Evolutionary conservation across 2,888 invertebrate genomes (phyloP).

Genomic region (Meghimatium bilineatum): DNA sequence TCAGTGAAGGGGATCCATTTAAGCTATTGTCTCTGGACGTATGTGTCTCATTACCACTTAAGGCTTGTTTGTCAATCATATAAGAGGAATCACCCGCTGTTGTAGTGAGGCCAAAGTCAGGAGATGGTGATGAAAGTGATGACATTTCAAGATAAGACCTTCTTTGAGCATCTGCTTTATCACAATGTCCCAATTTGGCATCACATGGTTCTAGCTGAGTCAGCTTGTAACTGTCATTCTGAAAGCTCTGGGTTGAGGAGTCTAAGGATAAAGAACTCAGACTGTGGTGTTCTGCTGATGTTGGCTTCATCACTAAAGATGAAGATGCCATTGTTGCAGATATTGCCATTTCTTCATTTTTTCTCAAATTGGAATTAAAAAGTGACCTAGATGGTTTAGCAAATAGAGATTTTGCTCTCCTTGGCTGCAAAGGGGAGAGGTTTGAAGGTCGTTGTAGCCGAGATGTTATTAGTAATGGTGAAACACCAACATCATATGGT

Average conservation of each 20-base stretch:
- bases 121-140: slow-evolving; percentile 10
- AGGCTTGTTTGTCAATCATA: not conserved
- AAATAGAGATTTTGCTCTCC: slow-evolving; percentile 40
- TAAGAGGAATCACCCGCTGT: not conserved
- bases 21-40: not conserved
- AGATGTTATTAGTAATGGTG: not conserved
- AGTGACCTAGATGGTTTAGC: slow-evolving; percentile 19
- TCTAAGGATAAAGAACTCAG: slow-evolving; percentile 26
- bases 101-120: slow-evolving; percentile 6
- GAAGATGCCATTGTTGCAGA: slow-evolving; percentile 30
- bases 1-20: slow-evolving; percentile 1
- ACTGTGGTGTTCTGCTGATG: not conserved
- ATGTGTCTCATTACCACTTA: not conserved
- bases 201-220: slow-evolving; percentile 45
- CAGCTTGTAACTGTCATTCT: slow-evolving; percentile 35
- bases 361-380: not conserved
- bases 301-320: slow-evolving; percentile 1
- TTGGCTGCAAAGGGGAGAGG: slow-evolving; percentile 32
- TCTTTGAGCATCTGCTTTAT: slow-evolving; percentile 30
- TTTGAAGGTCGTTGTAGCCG: slow-evolving; percentile 25
- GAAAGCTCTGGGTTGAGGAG: slow-evolving; percentile 16
- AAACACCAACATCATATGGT: not conserved
- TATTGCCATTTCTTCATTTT: slow-evolving; percentile 8
- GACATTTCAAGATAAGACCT: slow-evolving; percentile 24
- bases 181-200: slow-evolving; percentile 35